These are phyloP conservation scores for Hephaestus fuliginosus DNA, from an alignment of 2,797 vertebrate species.

Conservation along the genomic window DNA sequence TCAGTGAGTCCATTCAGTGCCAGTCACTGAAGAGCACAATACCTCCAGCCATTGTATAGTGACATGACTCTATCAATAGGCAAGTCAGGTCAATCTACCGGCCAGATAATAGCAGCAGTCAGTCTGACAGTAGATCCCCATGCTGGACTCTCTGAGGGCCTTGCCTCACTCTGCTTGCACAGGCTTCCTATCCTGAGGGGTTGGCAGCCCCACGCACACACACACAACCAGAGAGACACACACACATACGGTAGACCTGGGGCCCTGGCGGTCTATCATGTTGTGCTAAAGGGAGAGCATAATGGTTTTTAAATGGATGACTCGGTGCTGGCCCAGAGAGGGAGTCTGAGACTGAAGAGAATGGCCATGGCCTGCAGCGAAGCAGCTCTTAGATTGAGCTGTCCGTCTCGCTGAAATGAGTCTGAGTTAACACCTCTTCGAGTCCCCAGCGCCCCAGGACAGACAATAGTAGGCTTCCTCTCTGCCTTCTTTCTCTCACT, in stretches of 20 bases:
- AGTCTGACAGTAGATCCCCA: constrained; percentile 76
- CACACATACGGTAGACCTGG: constrained; percentile 67
- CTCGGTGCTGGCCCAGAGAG: constrained; percentile 79
- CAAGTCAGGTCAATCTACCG: constrained; percentile 75
- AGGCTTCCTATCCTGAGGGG: constrained; percentile 73
- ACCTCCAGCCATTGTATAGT: constrained; percentile 72
- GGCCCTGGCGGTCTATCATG: constrained; percentile 86
- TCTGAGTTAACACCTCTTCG: constrained; percentile 88
- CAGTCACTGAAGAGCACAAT: constrained; percentile 63
- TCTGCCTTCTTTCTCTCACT: constrained; percentile 56
- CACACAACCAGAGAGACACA: constrained; percentile 55
- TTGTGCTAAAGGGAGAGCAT: constrained; percentile 89
- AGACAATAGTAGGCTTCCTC: constrained; percentile 82
- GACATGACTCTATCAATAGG: constrained; percentile 80
- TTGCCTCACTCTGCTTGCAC: constrained; percentile 63
- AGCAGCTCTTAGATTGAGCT: constrained; percentile 90
- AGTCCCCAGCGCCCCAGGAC: constrained; percentile 81
- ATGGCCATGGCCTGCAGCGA: constrained; percentile 86
- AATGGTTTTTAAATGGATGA: constrained; percentile 92
- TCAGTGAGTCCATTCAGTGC: constrained; percentile 57
- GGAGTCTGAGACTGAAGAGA: constrained; percentile 80
- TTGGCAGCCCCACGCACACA: constrained; percentile 60
- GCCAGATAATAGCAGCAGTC: constrained; percentile 82
- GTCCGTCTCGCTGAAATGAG: constrained; percentile 90
- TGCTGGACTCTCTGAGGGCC: constrained; percentile 68